Evolutionary conservation across 2,113 vertebrate species (phyloP), one percentile per base, ranked within the genome.

Genomic region (Chitala chitala): DNA sequence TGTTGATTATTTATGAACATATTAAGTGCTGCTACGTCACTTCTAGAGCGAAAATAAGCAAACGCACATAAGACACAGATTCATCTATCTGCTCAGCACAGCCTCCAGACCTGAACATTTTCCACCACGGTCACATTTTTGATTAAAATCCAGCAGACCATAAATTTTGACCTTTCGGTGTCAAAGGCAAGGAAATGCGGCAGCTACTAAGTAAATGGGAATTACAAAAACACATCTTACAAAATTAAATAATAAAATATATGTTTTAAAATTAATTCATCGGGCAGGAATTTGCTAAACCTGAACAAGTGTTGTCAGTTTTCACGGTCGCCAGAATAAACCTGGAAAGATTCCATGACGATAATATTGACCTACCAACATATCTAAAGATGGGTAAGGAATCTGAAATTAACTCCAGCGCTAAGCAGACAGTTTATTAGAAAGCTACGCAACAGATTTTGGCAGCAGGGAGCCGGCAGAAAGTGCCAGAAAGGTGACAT

Each of bases 111-210:
- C 24, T 26, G 5, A 29, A 26, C 1, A 6, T n/a, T 29, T 17
- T 40, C 17, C 17, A 69, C 53, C 17, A 26, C 53, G 29, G 20
- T 22, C 54, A 31, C 10, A 38, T 33, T 75, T 46, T 69, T 68
- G 58, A 75, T 56, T 58, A 29, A 75, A 69, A 38, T 68, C 20
- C 53, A 58, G 53, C 58, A 65, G 74, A 55, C 63, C 64, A 17
- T 68, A 56, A 46, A 7, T 9, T 38, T 17, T 55, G 50, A 68
- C 73, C 63, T 75, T 75, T 66, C 36, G 2, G 13, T 59, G 51
- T 42, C 17, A 75, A 38, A 69, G 50, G 36, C 73, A 44, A 75
- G 58, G 46, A 33, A 68, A 20, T 5, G 12, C 51, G 48, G 51
- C 53, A 55, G 40, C 50, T 56, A 58, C 9, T 59, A 58, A 17